These are phyloP conservation scores for Bellardia bayeri DNA, from an alignment of 2,888 invertebrate species.

Conservation along the genomic window DNA sequence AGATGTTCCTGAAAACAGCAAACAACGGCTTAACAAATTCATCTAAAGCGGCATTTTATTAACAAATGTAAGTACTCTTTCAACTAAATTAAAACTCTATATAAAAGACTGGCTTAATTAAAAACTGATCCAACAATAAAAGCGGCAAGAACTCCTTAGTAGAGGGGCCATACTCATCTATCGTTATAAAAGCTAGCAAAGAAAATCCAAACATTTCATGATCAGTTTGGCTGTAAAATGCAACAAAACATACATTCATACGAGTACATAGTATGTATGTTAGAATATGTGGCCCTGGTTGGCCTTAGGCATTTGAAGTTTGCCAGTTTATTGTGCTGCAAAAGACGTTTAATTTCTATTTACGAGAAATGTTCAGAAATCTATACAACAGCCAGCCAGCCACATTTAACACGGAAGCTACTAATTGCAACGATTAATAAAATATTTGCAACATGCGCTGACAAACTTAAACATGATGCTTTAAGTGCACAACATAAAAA, in stretches of 20 bases:
- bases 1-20: not conserved
- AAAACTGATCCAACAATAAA: slow-evolving; percentile 9
- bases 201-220: slow-evolving; percentile 35
- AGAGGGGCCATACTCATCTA: not conserved
- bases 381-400: slow-evolving; percentile 18
- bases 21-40: not conserved
- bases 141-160: not conserved
- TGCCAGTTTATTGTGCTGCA: slow-evolving; percentile 47
- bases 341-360: slow-evolving; percentile 55
- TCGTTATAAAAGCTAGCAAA: not conserved
- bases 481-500: too few relatives aligned
- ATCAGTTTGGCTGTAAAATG: slow-evolving; percentile 26
- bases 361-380: slow-evolving; percentile 2
- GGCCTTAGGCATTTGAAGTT: slow-evolving; percentile 28
- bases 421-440: slow-evolving; percentile 65
- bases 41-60: not conserved
- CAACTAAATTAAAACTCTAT: not conserved
- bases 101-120: slow-evolving; percentile 20
- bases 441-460: slow-evolving; percentile 58
- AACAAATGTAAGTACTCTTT: not conserved
- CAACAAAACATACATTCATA: not conserved
- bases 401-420: slow-evolving; percentile 56
- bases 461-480: slow-evolving; percentile 22
- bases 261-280: too few relatives aligned
- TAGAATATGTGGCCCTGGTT: not conserved